Conservation (phyloP, 2,888 invertebrate genomes). For the Megaustenia siamemsis region DNA sequence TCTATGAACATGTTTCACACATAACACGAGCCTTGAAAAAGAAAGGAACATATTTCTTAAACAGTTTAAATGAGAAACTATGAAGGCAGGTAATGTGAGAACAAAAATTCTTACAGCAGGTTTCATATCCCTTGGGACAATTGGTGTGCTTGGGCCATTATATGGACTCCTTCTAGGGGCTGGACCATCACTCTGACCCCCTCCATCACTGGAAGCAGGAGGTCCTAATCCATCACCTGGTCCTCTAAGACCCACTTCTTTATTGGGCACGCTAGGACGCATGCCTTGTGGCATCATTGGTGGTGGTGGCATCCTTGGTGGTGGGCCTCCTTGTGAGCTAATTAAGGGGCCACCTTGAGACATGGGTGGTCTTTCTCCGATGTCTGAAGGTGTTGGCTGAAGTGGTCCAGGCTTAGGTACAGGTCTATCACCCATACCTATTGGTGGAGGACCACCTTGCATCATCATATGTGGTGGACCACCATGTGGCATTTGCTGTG, state of each 20-base stretch:
- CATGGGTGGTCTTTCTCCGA: constrained; percentile 31
- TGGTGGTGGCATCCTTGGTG: constrained; percentile 29
- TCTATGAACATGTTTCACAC: too few relatives aligned
- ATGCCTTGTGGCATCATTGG: constrained; percentile 2
- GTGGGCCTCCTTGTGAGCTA: constrained; percentile 38
- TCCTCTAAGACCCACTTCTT: neutral
- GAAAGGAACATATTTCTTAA: too few relatives aligned
- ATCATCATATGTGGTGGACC: constrained; percentile 37
- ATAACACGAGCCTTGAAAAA: too few relatives aligned
- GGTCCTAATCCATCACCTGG: constrained; percentile 27
- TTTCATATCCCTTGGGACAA: constrained; percentile 20
- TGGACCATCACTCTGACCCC: neutral
- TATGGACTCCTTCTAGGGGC: constrained; percentile 38
- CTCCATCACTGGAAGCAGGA: constrained; percentile 4
- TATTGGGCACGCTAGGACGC: constrained; percentile 25
- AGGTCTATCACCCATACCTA: constrained; percentile 30
- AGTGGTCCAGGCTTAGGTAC: constrained; percentile 11
- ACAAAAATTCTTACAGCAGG: constrained; percentile 23
- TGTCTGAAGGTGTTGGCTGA: constrained; percentile 12
- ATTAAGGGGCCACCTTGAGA: constrained; percentile 25
- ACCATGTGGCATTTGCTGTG: constrained; percentile 40
- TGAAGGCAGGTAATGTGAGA: too few relatives aligned
- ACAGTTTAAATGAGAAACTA: too few relatives aligned
- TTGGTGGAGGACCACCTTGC: constrained; percentile 44
- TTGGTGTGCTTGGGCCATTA: constrained; percentile 39